Base-by-base conservation (phyloP, 37 sponge, comb jelly and placozoan genomes). In the Mnemiopsis leidyi region DNA sequence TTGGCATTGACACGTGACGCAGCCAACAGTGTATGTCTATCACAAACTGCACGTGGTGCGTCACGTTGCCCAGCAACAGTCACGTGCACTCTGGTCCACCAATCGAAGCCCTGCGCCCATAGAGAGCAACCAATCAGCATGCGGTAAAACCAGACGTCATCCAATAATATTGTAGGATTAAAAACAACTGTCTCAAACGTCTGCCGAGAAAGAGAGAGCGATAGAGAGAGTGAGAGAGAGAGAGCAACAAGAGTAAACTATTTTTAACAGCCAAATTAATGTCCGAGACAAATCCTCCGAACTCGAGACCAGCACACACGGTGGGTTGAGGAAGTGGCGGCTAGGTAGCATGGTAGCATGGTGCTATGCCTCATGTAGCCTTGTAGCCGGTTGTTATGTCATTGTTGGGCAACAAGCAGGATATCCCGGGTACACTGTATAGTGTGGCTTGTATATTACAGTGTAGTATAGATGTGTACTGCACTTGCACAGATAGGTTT, bases 221-320 rank as follows among this genome's bases (percentile, higher is more conserved):
- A 23, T 13, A 71, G 75, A 71, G 75, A 71, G 75, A 71, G 75
- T 23, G n/a, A 71, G 75, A 71, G 75, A 71, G 75, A 23, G 75
- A 71, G 75, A 71, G 75, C 30, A 71, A 28, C 25, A 28, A 71
- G 75, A 71, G 75, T 29, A 25, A 71, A 48, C 61, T 48, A 48
- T 48, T 48, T 48, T 48, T 48, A 48, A 48, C 61, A 48, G 61
- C 61, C 13, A 48, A 48, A 48, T 48, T 48, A 48, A 48, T 48
- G 61, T 13, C 5, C 9, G 61, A 48, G 61, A 48, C 61, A 48
- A 48, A 48, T 48, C 61, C 61, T 48, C n/a, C 61, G 61, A 48
- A 13, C 61, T 48, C n/a, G n/a, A 48, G 61, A 5, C 13, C 13
- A 18, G 9, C 61, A 48, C 13, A 48, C 61, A 48, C 61, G 9